Evolutionary conservation across 2,888 invertebrate genomes (phyloP).

Genomic region (Acrobasis consociella): DNA sequence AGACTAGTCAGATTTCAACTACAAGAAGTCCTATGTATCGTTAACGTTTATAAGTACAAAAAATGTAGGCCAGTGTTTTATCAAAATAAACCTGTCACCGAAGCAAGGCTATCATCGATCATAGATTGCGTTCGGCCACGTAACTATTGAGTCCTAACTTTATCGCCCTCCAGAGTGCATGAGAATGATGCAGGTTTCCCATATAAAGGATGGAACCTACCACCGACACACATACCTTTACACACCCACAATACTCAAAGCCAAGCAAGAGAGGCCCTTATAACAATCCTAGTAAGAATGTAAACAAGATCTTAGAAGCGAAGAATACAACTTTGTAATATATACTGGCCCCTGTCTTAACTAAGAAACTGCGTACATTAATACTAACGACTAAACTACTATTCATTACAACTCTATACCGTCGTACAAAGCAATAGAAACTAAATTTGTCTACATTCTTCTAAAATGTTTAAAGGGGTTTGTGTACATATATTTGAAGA

Average conservation of each 20-base stretch:
- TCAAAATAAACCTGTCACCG: conserved; percentile 31
- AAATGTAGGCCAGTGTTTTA: conserved; percentile 22
- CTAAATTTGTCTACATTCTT: conserved; percentile 25
- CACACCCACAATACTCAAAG: conserved; percentile 12
- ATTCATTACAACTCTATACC: conserved; percentile 34
- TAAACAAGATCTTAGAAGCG: neutral
- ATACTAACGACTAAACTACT: conserved; percentile 39
- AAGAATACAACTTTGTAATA: conserved; percentile 26
- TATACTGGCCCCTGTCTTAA: conserved; percentile 40
- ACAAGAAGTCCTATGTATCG: neutral
- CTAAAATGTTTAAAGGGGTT: conserved; percentile 25
- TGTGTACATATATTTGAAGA: conserved; percentile 34
- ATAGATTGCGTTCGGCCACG: conserved; percentile 42
- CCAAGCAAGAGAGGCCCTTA: conserved; percentile 17
- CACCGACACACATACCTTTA: conserved; percentile 37
- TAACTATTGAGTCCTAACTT: conserved; percentile 32
- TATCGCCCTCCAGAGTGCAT: conserved; percentile 39
- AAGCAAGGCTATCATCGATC: conserved; percentile 43
- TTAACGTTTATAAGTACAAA: neutral
- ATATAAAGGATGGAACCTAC: conserved; percentile 56
- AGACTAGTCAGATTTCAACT: too few species aligned
- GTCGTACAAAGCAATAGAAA: conserved; percentile 31
- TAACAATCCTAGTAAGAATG: conserved; percentile 13
- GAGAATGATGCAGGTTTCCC: conserved; percentile 62
- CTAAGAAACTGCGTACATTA: conserved; percentile 48